Conservation (phyloP, 2,888 invertebrate species). For the Idaea dimidiata region DNA sequence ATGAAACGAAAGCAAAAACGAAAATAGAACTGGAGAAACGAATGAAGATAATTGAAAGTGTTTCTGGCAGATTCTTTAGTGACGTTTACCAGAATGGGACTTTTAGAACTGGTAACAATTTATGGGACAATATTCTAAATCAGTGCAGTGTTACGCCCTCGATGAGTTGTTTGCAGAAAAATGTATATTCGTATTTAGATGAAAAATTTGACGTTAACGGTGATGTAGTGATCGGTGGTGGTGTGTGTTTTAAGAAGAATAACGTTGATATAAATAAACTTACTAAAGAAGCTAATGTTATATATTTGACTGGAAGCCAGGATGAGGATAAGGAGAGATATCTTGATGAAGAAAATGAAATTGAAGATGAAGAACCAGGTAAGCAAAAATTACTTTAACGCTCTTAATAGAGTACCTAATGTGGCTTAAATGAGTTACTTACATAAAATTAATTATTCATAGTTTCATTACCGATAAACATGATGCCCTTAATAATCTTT, state of each 20-base stretch:
- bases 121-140: slow-evolving; percentile 87
- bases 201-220: slow-evolving; percentile 82
- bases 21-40: slow-evolving; percentile 51
- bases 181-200: slow-evolving; percentile 87
- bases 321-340: slow-evolving; percentile 43
- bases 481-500: too few relatives aligned
- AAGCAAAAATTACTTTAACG: slow-evolving; percentile 20
- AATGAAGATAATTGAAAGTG: slow-evolving; percentile 56
- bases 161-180: slow-evolving; percentile 88
- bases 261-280: slow-evolving; percentile 81
- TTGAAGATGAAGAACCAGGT: slow-evolving; percentile 66
- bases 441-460: too few relatives aligned
- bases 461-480: too few relatives aligned
- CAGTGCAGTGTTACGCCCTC: slow-evolving; percentile 85
- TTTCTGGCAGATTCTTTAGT: slow-evolving; percentile 62
- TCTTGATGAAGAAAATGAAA: slow-evolving; percentile 63
- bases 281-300: slow-evolving; percentile 75
- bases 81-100: slow-evolving; percentile 70
- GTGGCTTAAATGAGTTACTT: too few relatives aligned
- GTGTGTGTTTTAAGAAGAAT: slow-evolving; percentile 84
- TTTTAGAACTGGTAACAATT: slow-evolving; percentile 81
- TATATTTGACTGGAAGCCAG: slow-evolving; percentile 65
- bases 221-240: slow-evolving; percentile 84
- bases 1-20: slow-evolving; percentile 43
- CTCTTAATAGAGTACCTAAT: too few relatives aligned